These are phyloP conservation scores for Drosophila greeni DNA, from an alignment of 2,888 invertebrate genomes.

Conservation along the genomic window DNA sequence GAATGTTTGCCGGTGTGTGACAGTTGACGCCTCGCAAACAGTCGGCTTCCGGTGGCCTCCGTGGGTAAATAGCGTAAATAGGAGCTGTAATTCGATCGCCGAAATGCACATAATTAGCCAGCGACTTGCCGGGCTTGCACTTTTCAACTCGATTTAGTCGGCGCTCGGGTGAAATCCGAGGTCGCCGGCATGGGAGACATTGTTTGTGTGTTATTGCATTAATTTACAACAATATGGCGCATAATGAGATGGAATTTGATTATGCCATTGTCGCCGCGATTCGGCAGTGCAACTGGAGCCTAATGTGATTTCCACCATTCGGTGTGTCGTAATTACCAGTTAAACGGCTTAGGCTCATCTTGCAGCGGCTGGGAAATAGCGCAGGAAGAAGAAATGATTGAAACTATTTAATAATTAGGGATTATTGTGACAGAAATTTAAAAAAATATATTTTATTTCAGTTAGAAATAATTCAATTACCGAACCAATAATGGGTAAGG, in stretches of 20 bases:
- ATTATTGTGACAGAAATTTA: constrained; percentile 1
- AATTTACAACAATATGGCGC: constrained; percentile 71
- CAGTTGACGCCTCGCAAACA: constrained; percentile 72
- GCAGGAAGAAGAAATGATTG: neutral
- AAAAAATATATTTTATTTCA: too few relatives aligned
- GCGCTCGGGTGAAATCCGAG: constrained; percentile 60
- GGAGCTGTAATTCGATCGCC: constrained; percentile 57
- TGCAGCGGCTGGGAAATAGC: constrained; percentile 24
- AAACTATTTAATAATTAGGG: constrained; percentile 1
- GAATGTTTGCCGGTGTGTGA: constrained; percentile 52
- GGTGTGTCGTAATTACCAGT: constrained; percentile 52
- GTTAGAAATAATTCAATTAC: too few relatives aligned
- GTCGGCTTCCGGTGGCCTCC: constrained; percentile 54
- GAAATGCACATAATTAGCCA: constrained; percentile 62
- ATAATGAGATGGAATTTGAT: constrained; percentile 74
- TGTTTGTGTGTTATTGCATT: constrained; percentile 72
- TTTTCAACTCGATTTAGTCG: constrained; percentile 48
- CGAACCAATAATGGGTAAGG: too few relatives aligned
- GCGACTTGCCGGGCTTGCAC: constrained; percentile 50
- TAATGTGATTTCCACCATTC: constrained; percentile 51
- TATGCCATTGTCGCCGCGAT: constrained; percentile 50
- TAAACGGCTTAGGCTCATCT: constrained; percentile 61
- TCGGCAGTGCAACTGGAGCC: constrained; percentile 24
- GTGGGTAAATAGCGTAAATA: constrained; percentile 31
- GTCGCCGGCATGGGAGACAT: constrained; percentile 59